phyloP scores from a whole-genome alignment of 2,888 invertebrate species.

The Beris morrisii region DNA sequence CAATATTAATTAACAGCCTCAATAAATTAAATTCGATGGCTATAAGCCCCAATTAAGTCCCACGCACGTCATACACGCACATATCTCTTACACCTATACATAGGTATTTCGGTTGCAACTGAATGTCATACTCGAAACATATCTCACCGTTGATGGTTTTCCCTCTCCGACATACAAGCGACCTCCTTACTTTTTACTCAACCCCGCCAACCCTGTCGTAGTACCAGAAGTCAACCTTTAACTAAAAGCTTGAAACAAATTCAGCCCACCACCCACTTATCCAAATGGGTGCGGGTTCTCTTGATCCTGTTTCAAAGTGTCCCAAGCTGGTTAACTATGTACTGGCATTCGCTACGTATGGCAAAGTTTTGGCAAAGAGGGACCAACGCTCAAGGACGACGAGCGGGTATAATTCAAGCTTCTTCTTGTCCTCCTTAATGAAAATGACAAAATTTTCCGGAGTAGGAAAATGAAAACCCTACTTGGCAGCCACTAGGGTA shows the following conservation, averaged over 20 bases:
- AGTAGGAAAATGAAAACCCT: not conserved
- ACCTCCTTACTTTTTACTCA: not conserved
- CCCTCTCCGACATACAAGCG: not conserved
- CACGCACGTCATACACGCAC: constrained; percentile 16
- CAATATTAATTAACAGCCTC: constrained; percentile 30
- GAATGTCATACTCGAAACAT: constrained; percentile 29
- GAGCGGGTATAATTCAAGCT: constrained; percentile 17
- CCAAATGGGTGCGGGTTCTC: not conserved
- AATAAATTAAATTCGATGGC: constrained; percentile 32
- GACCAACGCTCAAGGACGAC: constrained; percentile 3
- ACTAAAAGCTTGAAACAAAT: constrained; percentile 12
- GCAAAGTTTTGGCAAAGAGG: not conserved
- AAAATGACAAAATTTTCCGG: constrained; percentile 19
- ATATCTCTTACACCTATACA: not conserved
- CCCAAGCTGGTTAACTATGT: not conserved
- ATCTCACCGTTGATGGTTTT: constrained; percentile 21
- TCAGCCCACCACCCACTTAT: constrained; percentile 1
- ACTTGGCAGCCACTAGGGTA: too few species aligned
- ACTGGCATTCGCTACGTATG: constrained; percentile 5
- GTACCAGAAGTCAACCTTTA: constrained; percentile 18
- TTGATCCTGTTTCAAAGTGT: not conserved
- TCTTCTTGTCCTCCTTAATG: constrained; percentile 23
- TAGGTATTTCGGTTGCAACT: constrained; percentile 20
- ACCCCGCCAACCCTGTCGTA: constrained; percentile 9
- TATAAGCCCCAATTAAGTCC: constrained; percentile 31